A percentile compares a stretch with the other conserved stretches of the same genome.
Evolutionary conservation across 1,140 invertebrate genomes (phyloP).

Genomic region (Protaetia brevitarsis): DNA sequence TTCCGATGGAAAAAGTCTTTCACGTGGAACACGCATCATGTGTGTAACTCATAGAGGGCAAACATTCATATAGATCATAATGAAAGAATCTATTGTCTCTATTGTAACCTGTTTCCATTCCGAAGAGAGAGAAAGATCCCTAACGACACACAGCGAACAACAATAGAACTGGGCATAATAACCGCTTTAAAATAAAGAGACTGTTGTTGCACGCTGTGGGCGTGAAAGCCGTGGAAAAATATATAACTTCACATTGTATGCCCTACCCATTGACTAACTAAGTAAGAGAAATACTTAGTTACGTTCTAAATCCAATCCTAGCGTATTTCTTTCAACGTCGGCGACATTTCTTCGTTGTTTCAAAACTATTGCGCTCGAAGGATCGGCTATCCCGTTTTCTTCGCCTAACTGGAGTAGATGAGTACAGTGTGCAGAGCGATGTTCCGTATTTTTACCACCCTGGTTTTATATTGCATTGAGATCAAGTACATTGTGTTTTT

Average conservation of each 20-base stretch:
- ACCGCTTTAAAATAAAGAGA: slow-evolving; percentile 4
- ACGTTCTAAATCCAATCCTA: slow-evolving; percentile 6
- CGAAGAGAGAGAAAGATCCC: no score
- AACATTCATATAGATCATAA: background rate
- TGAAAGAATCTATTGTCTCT: slow-evolving; percentile 12
- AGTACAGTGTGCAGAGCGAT: no score
- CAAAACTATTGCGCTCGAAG: background rate
- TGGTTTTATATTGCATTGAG: no score
- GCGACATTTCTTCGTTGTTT: background rate
- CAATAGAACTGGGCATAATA: background rate
- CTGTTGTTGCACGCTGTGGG: background rate
- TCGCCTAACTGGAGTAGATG: no score
- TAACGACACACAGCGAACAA: slow-evolving; percentile 7
- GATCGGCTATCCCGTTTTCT: background rate
- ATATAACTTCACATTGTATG: slow-evolving; percentile 2
- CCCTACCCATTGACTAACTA: slow-evolving; percentile 13
- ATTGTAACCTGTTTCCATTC: slow-evolving; percentile 10
- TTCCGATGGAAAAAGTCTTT: no score
- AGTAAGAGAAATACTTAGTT: slow-evolving; percentile 6
- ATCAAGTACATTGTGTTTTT: no score
- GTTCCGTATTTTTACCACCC: no score
- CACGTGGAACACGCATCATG: background rate
- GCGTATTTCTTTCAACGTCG: slow-evolving; percentile 1
- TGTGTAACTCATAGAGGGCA: background rate
- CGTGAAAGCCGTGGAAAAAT: slow-evolving; percentile 7